phyloP scores from a whole-genome alignment of 2,797 vertebrate genomes.

The Dendrocincla fuliginosa region DNA sequence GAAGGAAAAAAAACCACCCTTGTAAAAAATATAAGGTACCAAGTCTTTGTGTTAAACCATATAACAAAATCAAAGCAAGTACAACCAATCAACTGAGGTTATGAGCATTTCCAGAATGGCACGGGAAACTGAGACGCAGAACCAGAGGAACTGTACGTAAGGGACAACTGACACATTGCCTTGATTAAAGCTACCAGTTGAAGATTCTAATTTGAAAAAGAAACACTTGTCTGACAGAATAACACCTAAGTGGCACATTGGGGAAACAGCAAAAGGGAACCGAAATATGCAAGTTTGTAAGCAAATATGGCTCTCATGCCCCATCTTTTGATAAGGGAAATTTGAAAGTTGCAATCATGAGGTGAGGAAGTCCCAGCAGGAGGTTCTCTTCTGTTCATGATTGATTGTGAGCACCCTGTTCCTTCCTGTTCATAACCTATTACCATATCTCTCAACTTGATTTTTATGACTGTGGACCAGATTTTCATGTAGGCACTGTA shows the following conservation, averaged over 20 bases:
- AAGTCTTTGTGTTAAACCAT: neutral
- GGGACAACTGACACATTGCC: neutral
- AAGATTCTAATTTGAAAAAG: neutral
- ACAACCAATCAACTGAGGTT: neutral
- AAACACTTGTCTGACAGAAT: neutral
- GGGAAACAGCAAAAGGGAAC: neutral
- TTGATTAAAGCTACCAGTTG: neutral
- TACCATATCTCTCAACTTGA: conserved; percentile 15
- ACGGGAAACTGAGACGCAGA: neutral
- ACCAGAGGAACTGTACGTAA: neutral
- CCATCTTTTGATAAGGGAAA: neutral
- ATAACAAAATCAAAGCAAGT: conserved; percentile 36
- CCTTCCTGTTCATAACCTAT: conserved; percentile 14
- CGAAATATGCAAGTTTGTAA: neutral
- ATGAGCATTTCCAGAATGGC: neutral
- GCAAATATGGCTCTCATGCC: neutral
- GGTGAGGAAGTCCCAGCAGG: conserved; percentile 10
- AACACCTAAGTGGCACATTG: neutral
- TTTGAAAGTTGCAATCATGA: conserved; percentile 26
- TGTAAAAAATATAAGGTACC: neutral
- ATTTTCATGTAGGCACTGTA: neutral
- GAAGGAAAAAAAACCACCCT: conserved; percentile 33
- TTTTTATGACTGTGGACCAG: neutral
- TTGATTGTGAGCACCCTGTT: conserved; percentile 1
- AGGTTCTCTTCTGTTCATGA: conserved; percentile 36